phyloP scores from a whole-genome alignment of 2,888 invertebrate species.

The Linyphia triangularis region DNA sequence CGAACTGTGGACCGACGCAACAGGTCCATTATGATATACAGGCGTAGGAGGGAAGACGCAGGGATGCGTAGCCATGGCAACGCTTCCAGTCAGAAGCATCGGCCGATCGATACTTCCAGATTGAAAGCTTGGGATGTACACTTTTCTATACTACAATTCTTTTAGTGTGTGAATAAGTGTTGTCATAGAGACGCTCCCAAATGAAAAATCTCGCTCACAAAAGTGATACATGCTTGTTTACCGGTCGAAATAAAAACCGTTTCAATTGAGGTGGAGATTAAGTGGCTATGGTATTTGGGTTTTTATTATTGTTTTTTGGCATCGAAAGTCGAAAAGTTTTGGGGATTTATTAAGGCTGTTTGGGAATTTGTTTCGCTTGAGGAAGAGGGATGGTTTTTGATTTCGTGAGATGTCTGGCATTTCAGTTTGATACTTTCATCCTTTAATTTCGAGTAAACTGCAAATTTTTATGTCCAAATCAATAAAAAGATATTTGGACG shows the following conservation, averaged over 20 bases:
- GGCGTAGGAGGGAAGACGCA: conserved; percentile 61
- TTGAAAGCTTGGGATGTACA: conserved; percentile 58
- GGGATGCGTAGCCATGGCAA: conserved; percentile 63
- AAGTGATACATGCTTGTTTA: neutral
- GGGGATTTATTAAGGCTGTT: neutral
- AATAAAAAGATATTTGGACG: too few relatives aligned
- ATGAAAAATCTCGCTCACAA: conserved; percentile 6
- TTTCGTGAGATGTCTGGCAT: too few relatives aligned
- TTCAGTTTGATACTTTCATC: too few relatives aligned
- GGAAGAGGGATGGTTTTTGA: neutral
- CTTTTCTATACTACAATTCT: conserved; percentile 61
- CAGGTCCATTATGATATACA: conserved; percentile 67
- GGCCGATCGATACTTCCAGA: conserved; percentile 60
- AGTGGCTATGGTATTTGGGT: neutral
- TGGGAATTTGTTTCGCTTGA: neutral
- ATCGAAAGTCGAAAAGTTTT: neutral
- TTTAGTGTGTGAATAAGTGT: conserved; percentile 49
- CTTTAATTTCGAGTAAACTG: too few relatives aligned
- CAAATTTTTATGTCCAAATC: too few relatives aligned
- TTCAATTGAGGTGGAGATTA: neutral
- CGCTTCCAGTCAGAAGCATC: conserved; percentile 64
- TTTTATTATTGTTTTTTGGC: neutral
- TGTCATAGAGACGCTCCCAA: conserved; percentile 59
- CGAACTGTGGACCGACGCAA: conserved; percentile 42
- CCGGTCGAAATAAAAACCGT: neutral